These are phyloP conservation scores for Spermophilus dauricus DNA, from an alignment of 2,113 vertebrate species.

Conservation along the genomic window DNA sequence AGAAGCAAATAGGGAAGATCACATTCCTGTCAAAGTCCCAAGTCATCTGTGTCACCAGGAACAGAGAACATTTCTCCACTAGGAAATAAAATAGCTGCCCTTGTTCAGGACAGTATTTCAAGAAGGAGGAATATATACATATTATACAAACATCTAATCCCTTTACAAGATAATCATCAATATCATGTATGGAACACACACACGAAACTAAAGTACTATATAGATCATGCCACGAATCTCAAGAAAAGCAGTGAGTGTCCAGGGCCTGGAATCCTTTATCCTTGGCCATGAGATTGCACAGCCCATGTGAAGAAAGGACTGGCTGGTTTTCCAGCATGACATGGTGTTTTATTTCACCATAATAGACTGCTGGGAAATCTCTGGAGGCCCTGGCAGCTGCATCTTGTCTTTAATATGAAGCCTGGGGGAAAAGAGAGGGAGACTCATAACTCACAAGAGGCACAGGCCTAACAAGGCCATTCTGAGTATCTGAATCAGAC, in stretches of 20 bases:
- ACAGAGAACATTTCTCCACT: background rate
- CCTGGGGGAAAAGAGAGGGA: background rate
- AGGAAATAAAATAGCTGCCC: constrained; percentile 10
- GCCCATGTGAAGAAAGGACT: constrained; percentile 56
- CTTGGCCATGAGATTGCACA: constrained; percentile 44
- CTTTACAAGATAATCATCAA: constrained; percentile 3
- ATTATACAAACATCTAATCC: background rate
- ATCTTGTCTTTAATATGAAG: constrained; percentile 76
- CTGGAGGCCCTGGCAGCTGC: constrained; percentile 78
- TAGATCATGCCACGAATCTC: background rate
- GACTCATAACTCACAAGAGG: constrained; percentile 73
- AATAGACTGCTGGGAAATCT: constrained; percentile 72
- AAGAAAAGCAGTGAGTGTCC: background rate
- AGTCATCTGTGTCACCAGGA: background rate
- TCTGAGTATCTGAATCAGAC: constrained; percentile 68
- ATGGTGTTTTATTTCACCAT: constrained; percentile 72
- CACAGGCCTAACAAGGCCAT: constrained; percentile 52
- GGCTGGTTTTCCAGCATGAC: constrained; percentile 61
- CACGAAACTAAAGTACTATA: background rate
- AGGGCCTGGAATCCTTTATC: constrained; percentile 36
- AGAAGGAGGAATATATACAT: background rate
- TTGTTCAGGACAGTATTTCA: background rate
- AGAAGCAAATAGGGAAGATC: background rate
- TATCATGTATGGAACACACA: background rate
- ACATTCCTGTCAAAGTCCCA: background rate